Conservation (phyloP, 2,797 vertebrate genomes). For the Periophthalmus magnuspinnatus region DNA sequence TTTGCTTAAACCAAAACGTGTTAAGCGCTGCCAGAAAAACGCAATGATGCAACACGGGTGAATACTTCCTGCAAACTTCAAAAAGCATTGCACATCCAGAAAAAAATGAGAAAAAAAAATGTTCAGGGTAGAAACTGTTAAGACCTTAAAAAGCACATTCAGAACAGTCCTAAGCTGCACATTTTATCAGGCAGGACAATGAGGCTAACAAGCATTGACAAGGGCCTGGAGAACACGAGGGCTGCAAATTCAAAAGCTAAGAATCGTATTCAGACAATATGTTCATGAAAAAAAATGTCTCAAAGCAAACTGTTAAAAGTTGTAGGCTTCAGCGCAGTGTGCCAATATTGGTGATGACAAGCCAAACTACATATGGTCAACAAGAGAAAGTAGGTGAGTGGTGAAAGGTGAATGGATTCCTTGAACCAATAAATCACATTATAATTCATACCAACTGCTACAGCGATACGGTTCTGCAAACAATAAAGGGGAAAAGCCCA, state of each 20-base stretch:
- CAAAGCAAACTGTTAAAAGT: constrained; percentile 25
- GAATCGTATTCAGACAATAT: constrained; percentile 13
- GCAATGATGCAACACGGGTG: constrained; percentile 49
- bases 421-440: constrained; percentile 28
- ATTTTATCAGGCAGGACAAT: constrained; percentile 28
- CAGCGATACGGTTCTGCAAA: constrained; percentile 17
- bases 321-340: background rate
- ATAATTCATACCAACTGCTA: constrained; percentile 42
- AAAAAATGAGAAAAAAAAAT: constrained; percentile 36
- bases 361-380: background rate
- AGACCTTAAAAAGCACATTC: constrained; percentile 39
- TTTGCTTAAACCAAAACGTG: constrained; percentile 35
- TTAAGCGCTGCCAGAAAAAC: constrained; percentile 34
- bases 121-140: constrained; percentile 21
- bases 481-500: constrained; percentile 9
- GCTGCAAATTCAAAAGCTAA: constrained; percentile 17
- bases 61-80: constrained; percentile 50
- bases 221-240: constrained; percentile 28
- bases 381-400: background rate
- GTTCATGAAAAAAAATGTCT: background rate
- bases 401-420: constrained; percentile 1
- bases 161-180: constrained; percentile 21
- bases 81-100: constrained; percentile 46
- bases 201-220: constrained; percentile 38
- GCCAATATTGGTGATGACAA: constrained; percentile 9